phyloP scores from a whole-genome alignment of 2,797 vertebrate species.

The Chromis chromis region DNA sequence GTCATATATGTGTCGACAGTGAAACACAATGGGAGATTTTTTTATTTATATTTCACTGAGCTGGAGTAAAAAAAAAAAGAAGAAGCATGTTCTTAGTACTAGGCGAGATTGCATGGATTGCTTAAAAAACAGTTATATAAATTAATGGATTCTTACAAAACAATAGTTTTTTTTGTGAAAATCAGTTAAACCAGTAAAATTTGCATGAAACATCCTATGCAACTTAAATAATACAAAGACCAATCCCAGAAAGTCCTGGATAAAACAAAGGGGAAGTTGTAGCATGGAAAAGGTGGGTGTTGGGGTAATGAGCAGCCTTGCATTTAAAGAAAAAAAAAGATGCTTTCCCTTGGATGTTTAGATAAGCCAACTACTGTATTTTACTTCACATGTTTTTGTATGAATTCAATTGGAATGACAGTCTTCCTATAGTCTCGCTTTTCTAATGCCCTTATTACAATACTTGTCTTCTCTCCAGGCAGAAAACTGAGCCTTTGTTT shows the following conservation, averaged over 20 bases:
- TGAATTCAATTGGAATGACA: conserved; percentile 1
- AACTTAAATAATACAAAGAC: conserved; percentile 5
- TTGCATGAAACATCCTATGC: not conserved
- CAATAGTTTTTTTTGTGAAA: not conserved
- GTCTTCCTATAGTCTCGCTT: not conserved
- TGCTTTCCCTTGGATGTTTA: not conserved
- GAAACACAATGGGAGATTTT: not conserved
- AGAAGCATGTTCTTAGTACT: not conserved
- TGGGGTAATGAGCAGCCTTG: conserved; percentile 1
- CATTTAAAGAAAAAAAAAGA: conserved; percentile 10
- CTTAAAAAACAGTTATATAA: not conserved
- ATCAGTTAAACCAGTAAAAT: not conserved
- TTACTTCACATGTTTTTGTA: conserved; percentile 4
- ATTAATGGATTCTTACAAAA: not conserved
- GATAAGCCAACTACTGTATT: not conserved
- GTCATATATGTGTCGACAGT: conserved; percentile 18
- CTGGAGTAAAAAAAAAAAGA: no score
- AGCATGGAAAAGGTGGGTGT: not conserved
- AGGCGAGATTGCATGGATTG: not conserved
- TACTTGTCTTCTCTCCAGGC: conserved; percentile 25
- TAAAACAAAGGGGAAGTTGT: not conserved
- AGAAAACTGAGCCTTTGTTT: conserved; percentile 48
- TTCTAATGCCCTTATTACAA: conserved; percentile 7
- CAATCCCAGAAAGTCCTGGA: conserved; percentile 16
- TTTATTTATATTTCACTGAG: not conserved